Conservation (phyloP, 2,797 vertebrate species). For the Periophthalmus magnuspinnatus region DNA sequence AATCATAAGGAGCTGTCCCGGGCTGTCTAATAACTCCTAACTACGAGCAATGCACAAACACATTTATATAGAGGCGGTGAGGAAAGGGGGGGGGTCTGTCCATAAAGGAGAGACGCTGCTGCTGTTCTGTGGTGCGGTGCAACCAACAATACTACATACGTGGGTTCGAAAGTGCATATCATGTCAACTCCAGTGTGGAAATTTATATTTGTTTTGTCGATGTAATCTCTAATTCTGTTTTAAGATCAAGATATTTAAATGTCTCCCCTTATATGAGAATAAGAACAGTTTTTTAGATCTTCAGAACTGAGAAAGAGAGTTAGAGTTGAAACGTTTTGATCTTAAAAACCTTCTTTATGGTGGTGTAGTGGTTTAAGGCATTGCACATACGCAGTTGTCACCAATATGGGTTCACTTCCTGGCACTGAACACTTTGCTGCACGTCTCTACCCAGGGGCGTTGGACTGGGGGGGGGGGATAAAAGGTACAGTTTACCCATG, state of each 20-base stretch:
- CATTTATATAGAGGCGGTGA: conserved; percentile 19
- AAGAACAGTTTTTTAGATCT: not conserved
- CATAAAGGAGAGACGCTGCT: not conserved
- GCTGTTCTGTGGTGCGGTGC: not conserved
- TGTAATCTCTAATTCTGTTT: not conserved
- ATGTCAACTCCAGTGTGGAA: too few relatives aligned
- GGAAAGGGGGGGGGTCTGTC: not conserved
- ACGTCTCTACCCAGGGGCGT: too few relatives aligned
- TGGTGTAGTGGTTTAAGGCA: too few relatives aligned
- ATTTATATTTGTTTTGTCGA: not conserved
- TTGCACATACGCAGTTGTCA: too few relatives aligned
- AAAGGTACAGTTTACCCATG: too few relatives aligned
- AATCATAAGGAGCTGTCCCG: conserved; percentile 64
- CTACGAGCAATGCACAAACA: conserved; percentile 17
- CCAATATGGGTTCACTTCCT: too few relatives aligned
- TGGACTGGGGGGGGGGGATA: too few relatives aligned
- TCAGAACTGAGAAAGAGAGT: not conserved
- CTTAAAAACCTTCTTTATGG: too few relatives aligned
- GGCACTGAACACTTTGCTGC: too few relatives aligned
- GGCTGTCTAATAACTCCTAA: conserved; percentile 54
- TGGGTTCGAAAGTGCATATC: not conserved
- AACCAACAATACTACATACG: not conserved
- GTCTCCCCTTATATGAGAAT: not conserved
- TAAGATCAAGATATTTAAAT: not conserved
- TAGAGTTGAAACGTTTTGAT: not conserved